Evolutionary conservation across 2,113 vertebrate genomes (phyloP).

Genomic region (Australoheros scitulus): DNA sequence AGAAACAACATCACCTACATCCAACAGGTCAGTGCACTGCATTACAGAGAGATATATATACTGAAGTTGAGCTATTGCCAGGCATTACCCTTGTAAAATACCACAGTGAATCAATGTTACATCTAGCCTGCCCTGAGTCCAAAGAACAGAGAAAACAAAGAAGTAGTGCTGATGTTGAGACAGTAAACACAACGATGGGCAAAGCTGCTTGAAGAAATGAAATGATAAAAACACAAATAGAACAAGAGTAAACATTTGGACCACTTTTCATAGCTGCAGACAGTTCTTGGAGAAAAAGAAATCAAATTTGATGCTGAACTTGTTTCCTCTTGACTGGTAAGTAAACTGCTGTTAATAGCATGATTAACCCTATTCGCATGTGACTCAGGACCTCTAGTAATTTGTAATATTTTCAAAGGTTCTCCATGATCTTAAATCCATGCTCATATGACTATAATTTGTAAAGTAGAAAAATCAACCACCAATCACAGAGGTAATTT

Average conservation of each 20-base stretch:
- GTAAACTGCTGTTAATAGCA: neutral
- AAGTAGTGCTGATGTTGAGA: neutral
- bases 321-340: neutral
- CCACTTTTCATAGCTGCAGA: neutral
- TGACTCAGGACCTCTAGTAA: neutral
- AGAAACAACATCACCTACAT: neutral
- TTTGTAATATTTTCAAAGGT: neutral
- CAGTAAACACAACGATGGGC: neutral
- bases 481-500: neutral
- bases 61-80: neutral
- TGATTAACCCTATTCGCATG: neutral
- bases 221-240: neutral
- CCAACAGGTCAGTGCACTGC: neutral
- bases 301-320: neutral
- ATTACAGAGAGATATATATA: neutral
- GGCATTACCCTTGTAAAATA: neutral
- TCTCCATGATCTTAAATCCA: too few relatives aligned
- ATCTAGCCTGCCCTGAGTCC: neutral
- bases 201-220: neutral
- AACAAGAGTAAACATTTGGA: constrained; percentile 1
- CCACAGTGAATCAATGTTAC: neutral
- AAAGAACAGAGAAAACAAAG: neutral
- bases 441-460: neutral
- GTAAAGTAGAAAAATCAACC: neutral
- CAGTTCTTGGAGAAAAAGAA: neutral